These are phyloP conservation scores for Callospermophilus lateralis DNA, from an alignment of 2,113 vertebrate species.

Conservation along the genomic window DNA sequence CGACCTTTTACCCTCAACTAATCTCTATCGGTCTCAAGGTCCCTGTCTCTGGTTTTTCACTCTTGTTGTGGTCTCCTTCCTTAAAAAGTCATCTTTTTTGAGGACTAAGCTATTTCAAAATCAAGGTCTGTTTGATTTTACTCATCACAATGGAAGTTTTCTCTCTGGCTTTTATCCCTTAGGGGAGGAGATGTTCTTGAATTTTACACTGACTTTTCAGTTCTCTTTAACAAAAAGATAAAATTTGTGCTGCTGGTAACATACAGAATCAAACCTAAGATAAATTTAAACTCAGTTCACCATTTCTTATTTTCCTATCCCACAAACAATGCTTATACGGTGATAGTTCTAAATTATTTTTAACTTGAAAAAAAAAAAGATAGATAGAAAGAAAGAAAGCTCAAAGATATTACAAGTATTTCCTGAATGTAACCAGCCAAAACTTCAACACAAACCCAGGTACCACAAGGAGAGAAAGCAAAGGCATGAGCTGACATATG, in stretches of 20 bases:
- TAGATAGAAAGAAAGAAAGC: not conserved
- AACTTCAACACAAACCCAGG: not conserved
- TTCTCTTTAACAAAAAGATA: constrained; percentile 13
- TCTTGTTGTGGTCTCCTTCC: constrained; percentile 30
- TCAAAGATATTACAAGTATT: not conserved
- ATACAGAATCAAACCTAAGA: constrained; percentile 30
- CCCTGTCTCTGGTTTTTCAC: not conserved
- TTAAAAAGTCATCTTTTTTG: constrained; percentile 49
- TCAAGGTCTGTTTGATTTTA: constrained; percentile 49
- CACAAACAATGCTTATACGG: not conserved
- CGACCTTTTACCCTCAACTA: not conserved
- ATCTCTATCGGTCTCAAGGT: not conserved
- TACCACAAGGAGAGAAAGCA: not conserved
- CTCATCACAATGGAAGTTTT: constrained; percentile 32
- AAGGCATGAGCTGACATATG: not conserved
- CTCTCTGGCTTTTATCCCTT: constrained; percentile 39
- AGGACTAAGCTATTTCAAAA: constrained; percentile 51
- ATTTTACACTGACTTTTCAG: constrained; percentile 40
- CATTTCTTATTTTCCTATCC: constrained; percentile 29
- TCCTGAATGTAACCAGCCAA: not conserved
- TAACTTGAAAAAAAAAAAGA: constrained; percentile 9
- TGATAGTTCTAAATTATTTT: constrained; percentile 39
- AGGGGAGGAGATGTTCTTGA: constrained; percentile 43
- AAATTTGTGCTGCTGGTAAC: constrained; percentile 1
- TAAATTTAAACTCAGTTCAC: constrained; percentile 54